Base-by-base conservation (phyloP, 2,113 vertebrate species). In the Psilopsiagon aymara region DNA sequence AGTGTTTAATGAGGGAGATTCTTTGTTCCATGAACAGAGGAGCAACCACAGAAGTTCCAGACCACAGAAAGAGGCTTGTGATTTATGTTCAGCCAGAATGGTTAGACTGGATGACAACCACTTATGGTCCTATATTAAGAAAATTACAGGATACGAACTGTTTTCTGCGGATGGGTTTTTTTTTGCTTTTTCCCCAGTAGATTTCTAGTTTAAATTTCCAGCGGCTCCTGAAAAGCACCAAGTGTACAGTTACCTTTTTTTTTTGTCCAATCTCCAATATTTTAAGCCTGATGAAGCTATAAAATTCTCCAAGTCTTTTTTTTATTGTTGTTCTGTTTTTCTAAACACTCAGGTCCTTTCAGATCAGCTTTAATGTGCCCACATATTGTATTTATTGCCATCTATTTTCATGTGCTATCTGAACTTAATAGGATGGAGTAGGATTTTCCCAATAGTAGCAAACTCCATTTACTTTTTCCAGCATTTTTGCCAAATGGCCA, bases 1-100 rank as follows among this genome's bases (percentile, higher is more conserved):
- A 2, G 3, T 68, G 51, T 60, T 76, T 49, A 79, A 57, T 0
- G 0, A 68, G 14, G 5, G 4, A 9, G 3, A 74, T 28, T 33
- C 24, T 33, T 27, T 62, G 1, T 59, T 79, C n/a, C 44, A 59
- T 23, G n/a, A 80, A 3, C 9, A 78, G 31, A 77, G 33, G 27
- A 74, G 16, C 7, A 67, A 44, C 8, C 12, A 49, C 7, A 49
- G 12, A 13, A 21, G 47, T 49, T 86, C 16, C 14, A 84, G 33
- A 24, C n/a, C 57, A 29, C 66, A 91, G 46, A 86, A 83, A 43
- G 27, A 77, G 25, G 19, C 19, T 43, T 17, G 37, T 77, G 18
- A 74, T 81, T 53, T 66, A 31, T 10, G 3, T 51, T 57, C 25
- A 84, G 55, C 21, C 28, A 68, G 51, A 81, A 89, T 53, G 9